phyloP scores from a whole-genome alignment of 2,113 vertebrate species.

The Calypte anna region DNA sequence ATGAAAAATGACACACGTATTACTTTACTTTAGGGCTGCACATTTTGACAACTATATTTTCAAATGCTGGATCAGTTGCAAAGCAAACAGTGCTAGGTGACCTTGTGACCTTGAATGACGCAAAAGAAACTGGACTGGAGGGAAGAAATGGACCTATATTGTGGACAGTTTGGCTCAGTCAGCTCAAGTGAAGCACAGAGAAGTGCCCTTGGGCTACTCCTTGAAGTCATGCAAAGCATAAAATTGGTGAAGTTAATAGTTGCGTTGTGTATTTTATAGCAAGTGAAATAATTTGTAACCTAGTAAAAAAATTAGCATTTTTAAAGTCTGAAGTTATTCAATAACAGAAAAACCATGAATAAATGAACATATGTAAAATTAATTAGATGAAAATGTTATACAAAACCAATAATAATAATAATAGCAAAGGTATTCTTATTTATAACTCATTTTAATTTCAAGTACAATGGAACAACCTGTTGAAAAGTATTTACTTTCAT shows the following conservation, averaged over 20 bases:
- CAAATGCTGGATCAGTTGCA: neutral
- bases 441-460: neutral
- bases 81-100: neutral
- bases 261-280: neutral
- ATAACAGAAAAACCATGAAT: neutral
- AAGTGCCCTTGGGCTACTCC: constrained; percentile 28
- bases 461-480: neutral
- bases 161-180: neutral
- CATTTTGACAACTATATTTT: neutral
- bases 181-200: neutral
- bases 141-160: neutral
- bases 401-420: neutral
- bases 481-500: neutral
- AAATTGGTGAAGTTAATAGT: neutral
- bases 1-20: neutral
- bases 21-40: neutral
- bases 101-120: neutral
- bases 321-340: neutral
- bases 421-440: neutral
- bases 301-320: neutral
- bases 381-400: neutral
- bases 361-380: neutral
- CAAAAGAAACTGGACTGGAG: neutral
- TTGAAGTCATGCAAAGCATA: neutral
- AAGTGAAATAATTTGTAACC: constrained; percentile 2